Base-by-base conservation (phyloP, 2,797 vertebrate species). In the Parotocinclus haroldoi region DNA sequence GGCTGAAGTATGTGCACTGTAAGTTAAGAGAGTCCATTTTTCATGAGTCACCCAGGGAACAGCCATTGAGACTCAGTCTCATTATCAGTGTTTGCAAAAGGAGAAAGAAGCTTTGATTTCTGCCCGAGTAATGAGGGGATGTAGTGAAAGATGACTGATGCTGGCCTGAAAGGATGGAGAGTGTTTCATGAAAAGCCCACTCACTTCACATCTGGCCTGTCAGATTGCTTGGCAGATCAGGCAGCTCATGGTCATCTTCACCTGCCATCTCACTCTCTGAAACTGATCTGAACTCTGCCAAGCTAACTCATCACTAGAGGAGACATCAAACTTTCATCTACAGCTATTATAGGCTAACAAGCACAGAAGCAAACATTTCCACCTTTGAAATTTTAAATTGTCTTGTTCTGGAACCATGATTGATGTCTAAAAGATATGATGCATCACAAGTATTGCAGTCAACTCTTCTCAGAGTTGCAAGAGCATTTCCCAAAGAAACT, bases 391-490 rank as follows among this genome's bases (percentile, higher is more conserved):
- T 73, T 39, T 42, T 63, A 62, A 72, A 66, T 68, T 54, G 14
- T 14, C 51, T 66, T 53, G 52, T 50, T 67, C 44, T 58, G 46
- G 63, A 62, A 57, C 68, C 17, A 53, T 44, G 62, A 14, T 42
- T 48, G 57, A 63, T 18, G 46, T 70, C 57, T 71, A 50, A 66
- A 71, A 74, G 57, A 81, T 76, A 39, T 71, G 73, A 72, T 76
- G 68, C 68, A 66, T 17, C 63, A 77, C 55, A 61, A 73, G 61
- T 17, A 58, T 63, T 65, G 51, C 49, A 64, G 73, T 62, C 66
- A 71, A 71, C 68, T 66, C 54, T 54, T 72, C 58, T 74, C 66
- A 66, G 58, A 71, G 49, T 76, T 67, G 58, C 52, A 65, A 58
- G 50, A 78, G 72, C 58, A 66, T 58, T 77, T 63, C 68, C 48